Conservation (phyloP, 2,888 invertebrate genomes). For the Cryptocheilus praepositus region DNA sequence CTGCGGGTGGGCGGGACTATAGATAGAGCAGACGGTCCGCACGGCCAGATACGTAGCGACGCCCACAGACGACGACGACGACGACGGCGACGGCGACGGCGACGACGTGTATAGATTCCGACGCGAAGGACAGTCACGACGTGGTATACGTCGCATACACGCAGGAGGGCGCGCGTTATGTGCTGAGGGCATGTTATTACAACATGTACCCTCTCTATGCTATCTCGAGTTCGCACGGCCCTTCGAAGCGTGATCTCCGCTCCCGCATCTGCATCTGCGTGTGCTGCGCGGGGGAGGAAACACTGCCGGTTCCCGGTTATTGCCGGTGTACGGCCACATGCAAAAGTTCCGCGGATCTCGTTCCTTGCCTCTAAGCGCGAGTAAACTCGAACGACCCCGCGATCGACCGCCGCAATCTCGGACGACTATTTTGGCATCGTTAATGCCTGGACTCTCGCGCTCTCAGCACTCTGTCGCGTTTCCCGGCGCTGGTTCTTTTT, state of each 20-base stretch:
- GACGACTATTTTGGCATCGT: too few relatives aligned
- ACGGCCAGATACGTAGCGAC: slow-evolving; percentile 30
- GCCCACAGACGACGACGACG: background rate
- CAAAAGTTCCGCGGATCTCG: slow-evolving; percentile 2
- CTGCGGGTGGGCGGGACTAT: slow-evolving; percentile 12
- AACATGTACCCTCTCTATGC: slow-evolving; percentile 50
- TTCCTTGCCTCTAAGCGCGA: too few relatives aligned
- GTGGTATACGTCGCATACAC: background rate
- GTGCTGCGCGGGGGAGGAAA: slow-evolving; percentile 13
- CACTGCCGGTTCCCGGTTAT: background rate
- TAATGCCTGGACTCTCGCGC: too few relatives aligned
- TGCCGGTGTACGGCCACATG: background rate
- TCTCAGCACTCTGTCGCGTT: too few relatives aligned
- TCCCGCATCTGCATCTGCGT: slow-evolving; percentile 3
- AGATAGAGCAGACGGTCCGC: slow-evolving; percentile 22
- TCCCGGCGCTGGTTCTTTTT: too few relatives aligned
- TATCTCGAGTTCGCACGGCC: slow-evolving; percentile 57
- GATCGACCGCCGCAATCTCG: too few relatives aligned
- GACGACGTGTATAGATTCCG: background rate
- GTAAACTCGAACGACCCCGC: too few relatives aligned
- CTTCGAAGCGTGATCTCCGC: slow-evolving; percentile 44
- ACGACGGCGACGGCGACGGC: background rate
- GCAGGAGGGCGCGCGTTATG: slow-evolving; percentile 21
- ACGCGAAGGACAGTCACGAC: background rate
- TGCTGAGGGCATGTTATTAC: slow-evolving; percentile 57